These are phyloP conservation scores for Eupithecia abbreviata DNA, from an alignment of 2,888 invertebrate genomes.

Conservation along the genomic window DNA sequence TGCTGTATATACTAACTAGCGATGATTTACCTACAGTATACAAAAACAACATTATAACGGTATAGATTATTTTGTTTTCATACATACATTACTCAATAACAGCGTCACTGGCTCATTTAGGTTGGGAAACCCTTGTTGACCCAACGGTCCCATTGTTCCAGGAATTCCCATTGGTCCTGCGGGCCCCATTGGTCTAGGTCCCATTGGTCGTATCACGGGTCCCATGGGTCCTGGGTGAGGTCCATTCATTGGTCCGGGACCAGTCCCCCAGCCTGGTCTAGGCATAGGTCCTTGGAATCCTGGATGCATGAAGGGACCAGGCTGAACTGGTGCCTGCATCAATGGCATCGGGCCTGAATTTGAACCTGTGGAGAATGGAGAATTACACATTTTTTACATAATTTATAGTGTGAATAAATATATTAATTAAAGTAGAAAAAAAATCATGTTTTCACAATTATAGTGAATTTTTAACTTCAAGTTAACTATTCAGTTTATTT, in stretches of 20 bases:
- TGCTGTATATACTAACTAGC: too few relatives aligned
- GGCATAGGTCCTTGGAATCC: constrained; percentile 5
- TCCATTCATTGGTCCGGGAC: neutral
- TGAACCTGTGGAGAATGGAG: neutral
- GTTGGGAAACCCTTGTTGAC: neutral
- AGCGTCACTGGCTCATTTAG: constrained; percentile 46
- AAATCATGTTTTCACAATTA: too few relatives aligned
- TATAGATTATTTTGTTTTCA: neutral
- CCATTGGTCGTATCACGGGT: constrained; percentile 11
- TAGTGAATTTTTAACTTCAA: too few relatives aligned
- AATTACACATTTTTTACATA: neutral
- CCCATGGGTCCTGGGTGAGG: constrained; percentile 10
- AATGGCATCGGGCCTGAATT: neutral
- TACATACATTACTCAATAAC: constrained; percentile 45
- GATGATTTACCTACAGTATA: too few relatives aligned
- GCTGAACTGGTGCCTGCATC: neutral
- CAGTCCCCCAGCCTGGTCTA: constrained; percentile 13
- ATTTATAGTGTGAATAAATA: too few relatives aligned
- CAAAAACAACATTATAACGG: neutral
- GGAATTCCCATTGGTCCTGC: neutral
- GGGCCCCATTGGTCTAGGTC: neutral
- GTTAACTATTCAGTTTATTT: too few relatives aligned
- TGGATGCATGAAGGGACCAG: neutral
- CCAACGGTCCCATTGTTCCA: neutral
- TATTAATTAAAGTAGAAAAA: too few relatives aligned